Percentiles rank a stretch among this genome's conserved stretches.
Evolutionary conservation across 2,113 vertebrate genomes (phyloP).

Genomic region (Aramus guarauna): DNA sequence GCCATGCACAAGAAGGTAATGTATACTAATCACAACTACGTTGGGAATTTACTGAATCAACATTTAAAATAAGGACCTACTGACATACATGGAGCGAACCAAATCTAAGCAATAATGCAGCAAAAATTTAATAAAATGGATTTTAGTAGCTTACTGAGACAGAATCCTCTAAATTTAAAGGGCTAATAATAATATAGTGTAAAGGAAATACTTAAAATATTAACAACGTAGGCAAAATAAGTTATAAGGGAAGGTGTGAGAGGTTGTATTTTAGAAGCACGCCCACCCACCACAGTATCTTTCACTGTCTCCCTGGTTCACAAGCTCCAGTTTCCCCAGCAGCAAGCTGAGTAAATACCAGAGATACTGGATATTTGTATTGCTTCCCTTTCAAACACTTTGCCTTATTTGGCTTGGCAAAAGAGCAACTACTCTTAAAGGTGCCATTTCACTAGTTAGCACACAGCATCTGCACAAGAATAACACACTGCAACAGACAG

Average conservation of each 20-base stretch:
- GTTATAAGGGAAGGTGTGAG: background rate
- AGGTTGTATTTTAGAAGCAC: background rate
- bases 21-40: background rate
- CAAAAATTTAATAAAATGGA: background rate
- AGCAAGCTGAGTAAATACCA: conserved; percentile 20
- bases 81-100: accelerated
- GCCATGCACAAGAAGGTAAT: background rate
- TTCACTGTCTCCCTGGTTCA: background rate
- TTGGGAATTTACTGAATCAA: background rate
- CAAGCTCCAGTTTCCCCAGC: background rate
- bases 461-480: accelerated
- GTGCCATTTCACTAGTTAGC: background rate
- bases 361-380: conserved; percentile 20
- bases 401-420: conserved; percentile 19
- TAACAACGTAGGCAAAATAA: background rate
- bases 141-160: background rate
- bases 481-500: background rate
- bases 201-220: background rate
- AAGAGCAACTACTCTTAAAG: background rate
- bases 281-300: background rate
- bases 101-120: background rate
- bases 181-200: background rate
- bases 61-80: background rate
- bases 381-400: conserved; percentile 35
- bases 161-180: background rate